These are phyloP conservation scores for Zoanthus sansibaricus DNA, from an alignment of 92 coral and sea anemone genomes.

Conservation along the genomic window DNA sequence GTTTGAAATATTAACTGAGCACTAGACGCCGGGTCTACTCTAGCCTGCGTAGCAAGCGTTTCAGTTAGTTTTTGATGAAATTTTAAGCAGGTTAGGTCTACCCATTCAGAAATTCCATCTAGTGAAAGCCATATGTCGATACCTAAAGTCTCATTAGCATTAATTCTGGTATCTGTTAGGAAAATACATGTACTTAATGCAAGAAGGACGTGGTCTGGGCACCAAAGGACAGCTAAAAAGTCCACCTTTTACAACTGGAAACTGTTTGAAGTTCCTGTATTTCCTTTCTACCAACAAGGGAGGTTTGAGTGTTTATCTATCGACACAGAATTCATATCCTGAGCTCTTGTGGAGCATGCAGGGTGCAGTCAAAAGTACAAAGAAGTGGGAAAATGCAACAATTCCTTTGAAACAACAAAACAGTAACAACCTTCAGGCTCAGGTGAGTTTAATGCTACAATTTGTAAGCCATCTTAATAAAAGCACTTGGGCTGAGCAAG, in stretches of 20 bases:
- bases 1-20: too few species aligned
- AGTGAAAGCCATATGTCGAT: background rate
- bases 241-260: background rate
- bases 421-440: background rate
- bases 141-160: background rate
- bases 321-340: background rate
- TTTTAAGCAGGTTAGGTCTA: background rate
- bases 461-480: too few species aligned
- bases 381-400: background rate
- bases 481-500: too few species aligned
- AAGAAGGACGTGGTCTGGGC: background rate
- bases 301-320: background rate
- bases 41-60: too few species aligned
- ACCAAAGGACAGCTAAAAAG: background rate
- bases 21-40: too few species aligned
- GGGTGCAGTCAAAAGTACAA: background rate
- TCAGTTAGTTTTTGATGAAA: too few species aligned
- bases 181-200: background rate
- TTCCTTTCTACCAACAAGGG: background rate
- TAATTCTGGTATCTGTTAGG: background rate
- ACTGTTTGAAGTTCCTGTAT: background rate
- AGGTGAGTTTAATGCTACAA: background rate
- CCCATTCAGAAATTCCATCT: background rate
- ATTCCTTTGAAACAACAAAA: background rate
- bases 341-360: background rate